Conservation (phyloP, 2,888 invertebrate species). For the Bimastos eiseni region DNA sequence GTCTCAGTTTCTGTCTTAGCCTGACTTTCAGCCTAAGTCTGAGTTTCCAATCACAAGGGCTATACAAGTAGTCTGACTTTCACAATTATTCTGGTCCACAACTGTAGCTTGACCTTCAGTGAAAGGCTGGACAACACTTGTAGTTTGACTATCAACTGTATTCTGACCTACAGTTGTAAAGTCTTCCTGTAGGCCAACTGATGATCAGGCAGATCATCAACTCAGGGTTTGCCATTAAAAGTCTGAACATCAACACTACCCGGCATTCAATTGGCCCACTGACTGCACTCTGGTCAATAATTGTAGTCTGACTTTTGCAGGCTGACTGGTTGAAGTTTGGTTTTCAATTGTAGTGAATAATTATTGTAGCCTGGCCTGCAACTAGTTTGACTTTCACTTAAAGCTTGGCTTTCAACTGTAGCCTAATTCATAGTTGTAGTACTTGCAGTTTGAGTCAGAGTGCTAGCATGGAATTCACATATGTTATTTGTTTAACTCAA, state of each 20-base stretch:
- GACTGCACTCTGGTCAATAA: neutral
- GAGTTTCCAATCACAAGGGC: neutral
- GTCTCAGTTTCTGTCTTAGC: neutral
- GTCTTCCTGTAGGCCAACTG: neutral
- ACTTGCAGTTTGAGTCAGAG: neutral
- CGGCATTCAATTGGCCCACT: neutral
- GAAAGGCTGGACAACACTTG: neutral
- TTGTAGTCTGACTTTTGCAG: neutral
- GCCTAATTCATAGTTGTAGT: too few species aligned
- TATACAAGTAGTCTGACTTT: constrained; percentile 4
- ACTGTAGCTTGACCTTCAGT: neutral
- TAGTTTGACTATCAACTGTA: constrained; percentile 16
- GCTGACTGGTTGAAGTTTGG: neutral
- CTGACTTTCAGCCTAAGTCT: too few species aligned
- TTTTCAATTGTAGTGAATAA: neutral
- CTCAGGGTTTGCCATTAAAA: neutral
- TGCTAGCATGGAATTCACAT: too few species aligned
- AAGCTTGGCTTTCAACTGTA: too few species aligned
- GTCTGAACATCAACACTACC: neutral
- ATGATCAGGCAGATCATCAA: neutral
- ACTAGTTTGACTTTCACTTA: too few species aligned
- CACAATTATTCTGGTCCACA: neutral
- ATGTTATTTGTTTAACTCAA: neutral
- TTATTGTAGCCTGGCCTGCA: too few species aligned
- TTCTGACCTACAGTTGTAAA: neutral